These are phyloP conservation scores for Dromiciops gliroides DNA, from an alignment of 2,113 vertebrate species.

Conservation along the genomic window DNA sequence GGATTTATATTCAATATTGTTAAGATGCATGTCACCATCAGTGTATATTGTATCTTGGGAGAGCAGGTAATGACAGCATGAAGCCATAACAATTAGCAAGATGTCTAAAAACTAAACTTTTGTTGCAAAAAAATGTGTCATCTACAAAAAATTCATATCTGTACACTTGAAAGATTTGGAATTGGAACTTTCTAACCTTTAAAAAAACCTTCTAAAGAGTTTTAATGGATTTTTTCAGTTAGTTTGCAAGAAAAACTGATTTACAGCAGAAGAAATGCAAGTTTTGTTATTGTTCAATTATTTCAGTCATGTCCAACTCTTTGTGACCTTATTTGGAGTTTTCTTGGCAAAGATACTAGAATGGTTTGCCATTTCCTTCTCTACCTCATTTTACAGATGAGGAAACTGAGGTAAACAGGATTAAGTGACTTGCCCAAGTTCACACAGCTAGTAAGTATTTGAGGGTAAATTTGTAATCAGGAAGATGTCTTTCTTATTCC, in stretches of 20 bases:
- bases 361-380: too few relatives aligned
- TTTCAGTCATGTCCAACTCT: too few relatives aligned
- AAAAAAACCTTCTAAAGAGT: not conserved
- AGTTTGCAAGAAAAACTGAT: too few relatives aligned
- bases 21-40: not conserved
- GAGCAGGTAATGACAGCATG: not conserved
- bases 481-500: too few relatives aligned
- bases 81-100: not conserved
- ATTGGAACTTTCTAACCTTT: not conserved
- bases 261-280: too few relatives aligned
- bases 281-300: too few relatives aligned
- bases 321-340: too few relatives aligned
- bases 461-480: too few relatives aligned
- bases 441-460: not conserved
- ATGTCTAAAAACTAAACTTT: not conserved
- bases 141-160: not conserved
- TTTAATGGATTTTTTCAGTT: not conserved
- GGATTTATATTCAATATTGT: not conserved
- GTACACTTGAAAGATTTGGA: not conserved
- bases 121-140: not conserved
- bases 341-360: too few relatives aligned
- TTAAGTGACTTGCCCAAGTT: not conserved
- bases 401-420: not conserved
- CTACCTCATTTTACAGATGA: conserved; percentile 19
- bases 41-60: not conserved